A percentile compares a stretch with the other conserved stretches of the same genome.
Evolutionary conservation across 2,888 invertebrate species (phyloP).

Genomic region (Pyrrhia umbra): DNA sequence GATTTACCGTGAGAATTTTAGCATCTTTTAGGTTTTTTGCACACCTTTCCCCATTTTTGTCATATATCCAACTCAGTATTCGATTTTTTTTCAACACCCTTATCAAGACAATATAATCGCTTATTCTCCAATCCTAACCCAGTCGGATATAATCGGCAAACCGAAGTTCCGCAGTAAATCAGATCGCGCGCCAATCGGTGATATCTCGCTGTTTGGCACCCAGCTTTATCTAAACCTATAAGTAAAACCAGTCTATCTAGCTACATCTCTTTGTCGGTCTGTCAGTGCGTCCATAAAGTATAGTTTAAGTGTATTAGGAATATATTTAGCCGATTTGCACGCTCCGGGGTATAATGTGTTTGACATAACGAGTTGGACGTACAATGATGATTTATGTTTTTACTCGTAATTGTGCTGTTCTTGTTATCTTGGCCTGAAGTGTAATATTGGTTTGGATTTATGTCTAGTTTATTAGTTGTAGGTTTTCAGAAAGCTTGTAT

Average conservation of each 20-base stretch:
- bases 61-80: background rate
- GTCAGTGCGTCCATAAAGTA: conserved; percentile 65
- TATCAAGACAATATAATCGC: conserved; percentile 18
- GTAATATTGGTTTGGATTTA: conserved; percentile 33
- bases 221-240: conserved; percentile 56
- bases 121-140: conserved; percentile 16
- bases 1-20: too few species aligned
- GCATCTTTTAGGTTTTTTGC: too few species aligned
- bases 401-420: conserved; percentile 43
- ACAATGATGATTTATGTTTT: conserved; percentile 64
- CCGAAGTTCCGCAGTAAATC: conserved; percentile 43
- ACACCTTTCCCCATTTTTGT: too few species aligned
- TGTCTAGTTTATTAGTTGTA: background rate
- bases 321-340: conserved; percentile 77
- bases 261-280: conserved; percentile 72
- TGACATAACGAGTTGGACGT: conserved; percentile 62
- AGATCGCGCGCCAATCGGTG: conserved; percentile 33
- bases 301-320: conserved; percentile 65
- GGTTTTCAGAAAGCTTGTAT: background rate
- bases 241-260: conserved; percentile 53
- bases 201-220: conserved; percentile 49
- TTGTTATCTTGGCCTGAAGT: conserved; percentile 45
- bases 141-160: conserved; percentile 44
- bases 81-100: background rate
- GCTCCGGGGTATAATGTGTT: conserved; percentile 68